Evolutionary conservation across 2,888 invertebrate species (phyloP), one percentile per base, ranked within the genome.

Genomic region (Microplitis deprimator): DNA sequence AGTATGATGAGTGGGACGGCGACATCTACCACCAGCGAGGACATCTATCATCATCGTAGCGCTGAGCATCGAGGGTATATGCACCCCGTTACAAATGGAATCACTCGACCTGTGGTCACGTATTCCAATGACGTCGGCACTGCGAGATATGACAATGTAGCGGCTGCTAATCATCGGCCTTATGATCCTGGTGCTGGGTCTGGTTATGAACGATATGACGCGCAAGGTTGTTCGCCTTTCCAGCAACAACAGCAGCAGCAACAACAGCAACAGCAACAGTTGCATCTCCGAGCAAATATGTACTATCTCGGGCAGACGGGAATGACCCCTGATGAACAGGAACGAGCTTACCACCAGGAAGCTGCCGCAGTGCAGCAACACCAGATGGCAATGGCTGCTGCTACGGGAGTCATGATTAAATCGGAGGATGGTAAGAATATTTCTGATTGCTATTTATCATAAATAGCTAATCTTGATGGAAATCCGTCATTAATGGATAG

Each of bases 171-270:
- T 85, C 92, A 93, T 84, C 89, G 92, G 82, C 92, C 92, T 1
- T 92, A 93, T 84, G 93, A 93, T 83, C 92, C 93, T 0, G 92
- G 91, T 84, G 91, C 92, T 82, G 91, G 91, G 0, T 91, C 92
- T 0, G 93, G 93, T 5, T 93, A 93, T 84, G 93, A 93, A 82
- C 90, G 94, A 64, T 94, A 94, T 88, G 94, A 94, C 84, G 80
- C 87, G 1, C 87, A 89, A 73, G 76, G 81, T 69, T 89, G 88
- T 75, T 85, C 87, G 4, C 90, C 91, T 1, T 85, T 89, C 50
- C 89, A 89, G 65, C 86, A 86, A 6, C 85, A 91, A 61, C 86
- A 91, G 70, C 90, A 85, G 29, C 86, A 85, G 71, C 86, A 88
- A 61, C 89, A 91, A 1, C 87, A 91, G 73, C 91, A 92, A 78